These are phyloP conservation scores for Galeopsomyia nigrocyanea DNA, from an alignment of 2,888 invertebrate genomes.

Conservation along the genomic window DNA sequence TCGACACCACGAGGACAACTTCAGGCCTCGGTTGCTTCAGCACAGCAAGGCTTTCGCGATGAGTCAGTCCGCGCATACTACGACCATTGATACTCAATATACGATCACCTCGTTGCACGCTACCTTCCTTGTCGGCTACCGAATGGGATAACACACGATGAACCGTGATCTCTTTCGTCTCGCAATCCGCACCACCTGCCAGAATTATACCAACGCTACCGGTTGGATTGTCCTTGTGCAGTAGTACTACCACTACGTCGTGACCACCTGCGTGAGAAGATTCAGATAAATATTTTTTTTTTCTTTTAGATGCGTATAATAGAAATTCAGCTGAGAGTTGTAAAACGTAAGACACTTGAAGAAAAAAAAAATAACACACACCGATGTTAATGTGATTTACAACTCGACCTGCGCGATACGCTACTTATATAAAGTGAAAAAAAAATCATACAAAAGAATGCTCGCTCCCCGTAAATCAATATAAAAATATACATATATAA, in stretches of 20 bases:
- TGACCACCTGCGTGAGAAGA: constrained; percentile 55
- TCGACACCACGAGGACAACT: constrained; percentile 79
- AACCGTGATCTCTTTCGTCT: constrained; percentile 92
- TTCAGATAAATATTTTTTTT: too few species aligned
- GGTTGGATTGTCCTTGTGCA: constrained; percentile 77
- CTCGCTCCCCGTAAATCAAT: too few species aligned
- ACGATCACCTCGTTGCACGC: constrained; percentile 88
- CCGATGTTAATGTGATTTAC: too few species aligned
- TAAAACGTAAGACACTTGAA: too few species aligned
- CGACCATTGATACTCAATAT: constrained; percentile 91
- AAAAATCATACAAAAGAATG: too few species aligned
- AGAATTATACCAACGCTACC: constrained; percentile 89
- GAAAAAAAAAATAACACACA: too few species aligned
- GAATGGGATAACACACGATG: constrained; percentile 90
- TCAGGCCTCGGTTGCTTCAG: constrained; percentile 85
- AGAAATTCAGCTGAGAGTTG: too few species aligned
- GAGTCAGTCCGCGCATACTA: constrained; percentile 85
- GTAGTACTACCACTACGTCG: constrained; percentile 76
- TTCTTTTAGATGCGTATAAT: too few species aligned
- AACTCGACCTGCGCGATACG: too few species aligned
- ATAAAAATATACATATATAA: too few species aligned
- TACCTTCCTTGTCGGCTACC: constrained; percentile 88
- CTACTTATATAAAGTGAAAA: too few species aligned
- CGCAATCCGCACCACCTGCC: constrained; percentile 91
- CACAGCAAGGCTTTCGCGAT: constrained; percentile 87